Percentiles rank a stretch among this genome's conserved stretches.
These are phyloP conservation scores for Barypeithes pellucidus DNA, from an alignment of 2,888 invertebrate species.

Conservation along the genomic window DNA sequence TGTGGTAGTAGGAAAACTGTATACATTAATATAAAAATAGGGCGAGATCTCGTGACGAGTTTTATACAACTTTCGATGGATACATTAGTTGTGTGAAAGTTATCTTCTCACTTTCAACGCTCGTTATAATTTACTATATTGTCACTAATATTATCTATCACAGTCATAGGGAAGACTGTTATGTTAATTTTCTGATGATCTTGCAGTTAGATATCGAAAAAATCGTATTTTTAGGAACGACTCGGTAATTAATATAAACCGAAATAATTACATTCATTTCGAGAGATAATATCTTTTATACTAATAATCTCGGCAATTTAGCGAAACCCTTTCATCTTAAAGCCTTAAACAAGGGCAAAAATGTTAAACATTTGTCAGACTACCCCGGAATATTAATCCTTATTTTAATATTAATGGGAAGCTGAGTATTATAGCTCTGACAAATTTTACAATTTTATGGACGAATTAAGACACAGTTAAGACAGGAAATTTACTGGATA, in stretches of 20 bases:
- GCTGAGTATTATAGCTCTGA: conserved; percentile 30
- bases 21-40: too few species aligned
- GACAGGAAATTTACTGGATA: conserved; percentile 19
- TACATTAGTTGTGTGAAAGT: too few species aligned
- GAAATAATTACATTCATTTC: background rate
- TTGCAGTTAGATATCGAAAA: background rate
- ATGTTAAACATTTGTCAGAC: conserved; percentile 19
- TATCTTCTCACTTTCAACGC: too few species aligned
- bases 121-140: too few species aligned
- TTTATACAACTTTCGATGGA: too few species aligned
- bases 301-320: conserved; percentile 4
- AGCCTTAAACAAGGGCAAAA: conserved; percentile 14
- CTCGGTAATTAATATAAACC: background rate
- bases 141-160: too few species aligned
- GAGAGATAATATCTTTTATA: conserved; percentile 3
- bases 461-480: conserved; percentile 27
- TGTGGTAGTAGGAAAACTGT: too few species aligned
- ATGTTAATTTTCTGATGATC: too few species aligned
- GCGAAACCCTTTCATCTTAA: background rate
- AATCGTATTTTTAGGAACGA: background rate
- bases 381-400: conserved; percentile 31
- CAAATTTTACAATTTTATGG: conserved; percentile 37
- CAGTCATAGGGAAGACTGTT: too few species aligned
- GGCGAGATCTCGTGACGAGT: too few species aligned
- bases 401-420: conserved; percentile 38